phyloP scores from a whole-genome alignment of 2,888 invertebrate species.

The Apotomis betuletana region DNA sequence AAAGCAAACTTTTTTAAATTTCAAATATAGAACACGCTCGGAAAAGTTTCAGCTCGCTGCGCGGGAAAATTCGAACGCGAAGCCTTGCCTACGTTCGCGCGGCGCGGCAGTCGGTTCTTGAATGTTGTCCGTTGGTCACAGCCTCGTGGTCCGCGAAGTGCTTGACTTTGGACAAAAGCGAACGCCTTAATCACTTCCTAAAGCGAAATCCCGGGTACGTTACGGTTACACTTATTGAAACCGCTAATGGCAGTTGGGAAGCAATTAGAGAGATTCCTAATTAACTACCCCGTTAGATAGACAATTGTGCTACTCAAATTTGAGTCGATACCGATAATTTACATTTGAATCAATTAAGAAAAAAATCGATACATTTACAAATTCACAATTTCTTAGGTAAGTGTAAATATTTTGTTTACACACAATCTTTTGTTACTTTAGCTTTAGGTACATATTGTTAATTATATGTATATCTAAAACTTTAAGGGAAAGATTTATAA shows the following conservation, averaged over 20 bases:
- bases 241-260: constrained; percentile 48
- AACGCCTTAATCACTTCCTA: constrained; percentile 64
- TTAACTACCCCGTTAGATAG: constrained; percentile 38
- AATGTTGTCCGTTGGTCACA: constrained; percentile 58
- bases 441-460: too few species aligned
- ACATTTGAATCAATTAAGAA: too few species aligned
- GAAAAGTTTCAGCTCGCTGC: constrained; percentile 13
- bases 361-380: too few species aligned
- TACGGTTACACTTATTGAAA: constrained; percentile 59
- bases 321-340: too few species aligned
- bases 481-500: too few species aligned
- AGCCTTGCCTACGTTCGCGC: constrained; percentile 55
- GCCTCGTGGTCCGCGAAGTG: constrained; percentile 71
- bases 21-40: constrained; percentile 24
- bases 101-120: constrained; percentile 58
- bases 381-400: too few species aligned
- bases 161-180: constrained; percentile 54
- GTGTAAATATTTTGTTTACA: too few species aligned
- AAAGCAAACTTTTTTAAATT: constrained; percentile 25
- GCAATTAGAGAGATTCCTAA: constrained; percentile 50
- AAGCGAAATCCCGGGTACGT: constrained; percentile 60
- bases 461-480: too few species aligned
- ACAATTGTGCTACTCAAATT: constrained; percentile 5
- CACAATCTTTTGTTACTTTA: too few species aligned
- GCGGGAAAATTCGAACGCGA: constrained; percentile 19